Percentiles rank a stretch among this genome's conserved stretches.
phyloP scores from a whole-genome alignment of 2,113 vertebrate genomes.

The Columbina picui region DNA sequence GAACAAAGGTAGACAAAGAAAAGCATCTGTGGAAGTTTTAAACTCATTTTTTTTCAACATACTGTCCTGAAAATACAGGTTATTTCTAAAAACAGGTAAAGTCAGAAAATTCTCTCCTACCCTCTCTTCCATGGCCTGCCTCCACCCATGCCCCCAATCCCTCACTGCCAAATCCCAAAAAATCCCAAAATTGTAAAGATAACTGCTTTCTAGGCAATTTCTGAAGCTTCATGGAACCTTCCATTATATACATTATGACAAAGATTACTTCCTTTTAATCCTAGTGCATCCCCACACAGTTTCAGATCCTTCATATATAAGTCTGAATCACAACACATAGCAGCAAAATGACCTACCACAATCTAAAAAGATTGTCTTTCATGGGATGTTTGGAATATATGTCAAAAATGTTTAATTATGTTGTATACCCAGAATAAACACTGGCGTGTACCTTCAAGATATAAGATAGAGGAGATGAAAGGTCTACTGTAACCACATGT shows the following conservation, averaged over 20 bases:
- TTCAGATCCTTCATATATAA: neutral
- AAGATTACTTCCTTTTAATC: neutral
- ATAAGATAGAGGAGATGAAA: neutral
- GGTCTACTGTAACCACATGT: neutral
- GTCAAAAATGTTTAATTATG: slow-evolving; percentile 18
- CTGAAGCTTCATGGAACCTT: neutral
- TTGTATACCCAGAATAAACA: slow-evolving; percentile 5
- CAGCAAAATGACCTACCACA: neutral
- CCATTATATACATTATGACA: neutral
- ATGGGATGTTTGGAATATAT: neutral
- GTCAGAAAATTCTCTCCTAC: neutral
- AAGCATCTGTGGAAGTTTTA: neutral
- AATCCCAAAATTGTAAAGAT: neutral
- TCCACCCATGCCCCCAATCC: too few relatives aligned
- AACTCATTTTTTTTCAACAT: neutral
- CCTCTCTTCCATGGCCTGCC: fast-evolving
- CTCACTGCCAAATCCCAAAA: neutral
- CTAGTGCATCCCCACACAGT: neutral
- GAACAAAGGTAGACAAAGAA: neutral
- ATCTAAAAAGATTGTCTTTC: neutral
- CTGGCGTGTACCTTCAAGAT: neutral
- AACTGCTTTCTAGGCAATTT: neutral
- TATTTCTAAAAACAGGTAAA: neutral
- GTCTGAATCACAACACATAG: neutral
- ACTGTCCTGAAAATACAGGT: neutral